phyloP scores from a whole-genome alignment of 2,888 invertebrate genomes.

The Ichneumon xanthorius region DNA sequence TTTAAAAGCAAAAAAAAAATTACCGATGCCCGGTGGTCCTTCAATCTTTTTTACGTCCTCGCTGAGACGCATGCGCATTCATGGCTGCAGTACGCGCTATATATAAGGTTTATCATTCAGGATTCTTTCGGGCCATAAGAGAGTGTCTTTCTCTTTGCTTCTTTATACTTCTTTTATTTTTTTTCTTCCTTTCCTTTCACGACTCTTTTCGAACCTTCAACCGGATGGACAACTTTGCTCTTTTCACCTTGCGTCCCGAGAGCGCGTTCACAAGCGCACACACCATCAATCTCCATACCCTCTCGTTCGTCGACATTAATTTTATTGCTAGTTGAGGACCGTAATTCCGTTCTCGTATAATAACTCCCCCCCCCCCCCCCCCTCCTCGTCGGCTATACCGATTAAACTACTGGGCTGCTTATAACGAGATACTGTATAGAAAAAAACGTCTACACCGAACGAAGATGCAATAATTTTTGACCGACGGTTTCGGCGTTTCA shows the following conservation, averaged over 20 bases:
- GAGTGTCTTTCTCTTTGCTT: conserved; percentile 54
- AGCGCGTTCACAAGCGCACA: conserved; percentile 18
- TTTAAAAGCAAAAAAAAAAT: background rate
- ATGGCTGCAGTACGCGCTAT: conserved; percentile 55
- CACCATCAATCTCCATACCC: conserved; percentile 65
- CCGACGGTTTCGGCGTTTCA: conserved; percentile 58
- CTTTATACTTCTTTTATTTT: background rate
- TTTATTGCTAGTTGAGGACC: conserved; percentile 68
- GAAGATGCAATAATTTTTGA: conserved; percentile 60
- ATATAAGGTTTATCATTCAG: conserved; percentile 67
- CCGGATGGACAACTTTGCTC: conserved; percentile 65
- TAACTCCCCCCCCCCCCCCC: background rate
- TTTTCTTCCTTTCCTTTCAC: conserved; percentile 17
- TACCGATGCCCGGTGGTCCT: conserved; percentile 52
- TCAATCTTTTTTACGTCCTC: conserved; percentile 43
- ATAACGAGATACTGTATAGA: conserved; percentile 21
- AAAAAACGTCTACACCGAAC: background rate
- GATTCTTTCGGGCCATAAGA: conserved; percentile 51
- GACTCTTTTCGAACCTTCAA: conserved; percentile 52
- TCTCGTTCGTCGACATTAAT: conserved; percentile 67
- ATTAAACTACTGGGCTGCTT: conserved; percentile 34
- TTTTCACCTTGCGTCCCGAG: conserved; percentile 55
- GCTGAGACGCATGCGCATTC: conserved; percentile 35
- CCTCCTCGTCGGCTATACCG: conserved; percentile 15
- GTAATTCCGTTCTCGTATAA: conserved; percentile 66